phyloP scores from a whole-genome alignment of 1,140 invertebrate species.

The Propsilocerus akamusi region DNA sequence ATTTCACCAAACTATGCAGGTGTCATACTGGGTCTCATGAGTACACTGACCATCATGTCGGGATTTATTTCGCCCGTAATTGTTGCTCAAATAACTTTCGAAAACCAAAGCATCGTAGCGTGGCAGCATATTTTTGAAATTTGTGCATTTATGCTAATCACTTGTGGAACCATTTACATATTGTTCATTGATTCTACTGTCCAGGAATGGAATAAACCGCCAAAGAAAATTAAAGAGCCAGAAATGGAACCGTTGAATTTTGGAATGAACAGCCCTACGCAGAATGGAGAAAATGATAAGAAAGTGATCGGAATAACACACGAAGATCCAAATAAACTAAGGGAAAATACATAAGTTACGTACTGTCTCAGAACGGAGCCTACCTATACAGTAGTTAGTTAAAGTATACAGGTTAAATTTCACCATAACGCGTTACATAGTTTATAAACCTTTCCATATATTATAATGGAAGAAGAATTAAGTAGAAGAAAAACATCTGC shows the following conservation, averaged over 20 bases:
- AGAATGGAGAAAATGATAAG: neutral
- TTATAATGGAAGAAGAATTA: too few relatives aligned
- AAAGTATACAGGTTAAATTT: too few relatives aligned
- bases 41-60: constrained; percentile 22
- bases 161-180: constrained; percentile 26
- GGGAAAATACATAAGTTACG: too few relatives aligned
- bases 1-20: constrained; percentile 38
- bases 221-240: neutral
- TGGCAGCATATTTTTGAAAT: constrained; percentile 38
- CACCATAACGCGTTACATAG: too few relatives aligned
- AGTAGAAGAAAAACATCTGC: too few relatives aligned
- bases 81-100: neutral
- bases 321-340: too few relatives aligned
- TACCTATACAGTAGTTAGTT: too few relatives aligned
- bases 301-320: too few relatives aligned
- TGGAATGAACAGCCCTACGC: neutral
- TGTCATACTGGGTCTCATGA: constrained; percentile 28
- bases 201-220: constrained; percentile 30
- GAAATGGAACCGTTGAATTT: neutral
- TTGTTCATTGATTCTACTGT: constrained; percentile 31
- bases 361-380: too few relatives aligned
- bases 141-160: constrained; percentile 24
- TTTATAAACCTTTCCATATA: too few relatives aligned
- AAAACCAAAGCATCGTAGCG: constrained; percentile 30
- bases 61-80: constrained; percentile 28